phyloP scores from a whole-genome alignment of 2,113 vertebrate genomes.

The Aegypius monachus region DNA sequence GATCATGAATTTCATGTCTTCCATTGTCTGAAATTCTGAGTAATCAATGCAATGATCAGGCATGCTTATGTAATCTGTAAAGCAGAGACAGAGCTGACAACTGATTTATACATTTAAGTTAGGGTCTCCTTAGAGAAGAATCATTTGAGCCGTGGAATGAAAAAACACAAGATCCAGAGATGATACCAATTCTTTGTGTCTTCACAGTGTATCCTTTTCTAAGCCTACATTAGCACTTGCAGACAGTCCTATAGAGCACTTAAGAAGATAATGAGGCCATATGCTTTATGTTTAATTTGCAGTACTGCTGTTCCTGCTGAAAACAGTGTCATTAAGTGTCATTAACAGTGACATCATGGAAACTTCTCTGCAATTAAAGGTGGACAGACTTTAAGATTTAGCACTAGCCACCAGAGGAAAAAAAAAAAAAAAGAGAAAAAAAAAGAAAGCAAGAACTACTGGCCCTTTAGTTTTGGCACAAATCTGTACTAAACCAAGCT shows the following conservation, averaged over 20 bases:
- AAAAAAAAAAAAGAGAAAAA: too few species aligned
- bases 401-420: accelerated
- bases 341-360: neutral
- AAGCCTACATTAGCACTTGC: neutral
- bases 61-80: neutral
- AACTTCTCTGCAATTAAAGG: neutral
- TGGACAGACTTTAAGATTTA: neutral
- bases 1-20: neutral
- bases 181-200: neutral
- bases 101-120: neutral
- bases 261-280: neutral
- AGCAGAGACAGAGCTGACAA: neutral
- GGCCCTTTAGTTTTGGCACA: neutral
- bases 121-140: neutral
- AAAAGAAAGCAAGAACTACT: neutral
- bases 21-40: neutral
- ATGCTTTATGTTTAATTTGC: neutral
- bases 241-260: neutral
- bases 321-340: neutral
- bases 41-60: neutral
- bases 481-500: neutral
- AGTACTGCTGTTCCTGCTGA: neutral
- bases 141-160: neutral
- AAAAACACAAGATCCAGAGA: neutral
- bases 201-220: neutral